Evolutionary conservation across 2,113 vertebrate genomes (phyloP), one percentile per base, ranked within the genome.

Genomic region (Emydura subglobosa): DNA sequence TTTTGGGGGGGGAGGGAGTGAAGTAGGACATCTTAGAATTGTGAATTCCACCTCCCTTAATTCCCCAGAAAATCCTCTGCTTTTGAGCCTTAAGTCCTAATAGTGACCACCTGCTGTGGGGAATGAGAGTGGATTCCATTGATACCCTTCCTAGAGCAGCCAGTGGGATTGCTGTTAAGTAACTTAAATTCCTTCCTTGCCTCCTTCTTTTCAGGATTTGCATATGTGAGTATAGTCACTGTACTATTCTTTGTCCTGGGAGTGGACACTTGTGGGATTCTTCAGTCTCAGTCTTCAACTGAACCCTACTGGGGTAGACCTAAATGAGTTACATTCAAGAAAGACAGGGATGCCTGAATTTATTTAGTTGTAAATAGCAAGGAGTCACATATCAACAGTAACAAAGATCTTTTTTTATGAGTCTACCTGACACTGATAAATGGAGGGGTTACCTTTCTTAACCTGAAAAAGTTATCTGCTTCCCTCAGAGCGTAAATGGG

Each of bases 381-480:
- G 57, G 83, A 90, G 5, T 14, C 42, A 80, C 29, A 7, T n/a
- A 89, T 86, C 78, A 84, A 68, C 3, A 57, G 39, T 51, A 83
- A 91, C 79, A 42, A 57, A 83, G 89, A 22, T 78, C 47, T 24
- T 51, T 54, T 86, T 9, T 3, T 90, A 50, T 91, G 83, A 95
- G 94, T 86, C 55, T 90, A 17, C 42, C 74, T 88, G 82, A 85
- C 24, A 76, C 54, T 49, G 47, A 91, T 94, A 68, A 86, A 94
- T 90, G 93, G 89, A n/a, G 80, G 78, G 47, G 72, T 91, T 88
- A 53, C 91, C 86, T 79, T 68, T 85, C 42, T 93, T 95, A 84
- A 74, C 55, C 91, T 94, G 90, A 82, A 49, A 79, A 92, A 82
- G 21, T 39, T 5, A 90, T 94, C 93, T 94, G 65, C 86, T 91